Conservation (phyloP, 2,888 invertebrate genomes). For the Agrochola circellaris region DNA sequence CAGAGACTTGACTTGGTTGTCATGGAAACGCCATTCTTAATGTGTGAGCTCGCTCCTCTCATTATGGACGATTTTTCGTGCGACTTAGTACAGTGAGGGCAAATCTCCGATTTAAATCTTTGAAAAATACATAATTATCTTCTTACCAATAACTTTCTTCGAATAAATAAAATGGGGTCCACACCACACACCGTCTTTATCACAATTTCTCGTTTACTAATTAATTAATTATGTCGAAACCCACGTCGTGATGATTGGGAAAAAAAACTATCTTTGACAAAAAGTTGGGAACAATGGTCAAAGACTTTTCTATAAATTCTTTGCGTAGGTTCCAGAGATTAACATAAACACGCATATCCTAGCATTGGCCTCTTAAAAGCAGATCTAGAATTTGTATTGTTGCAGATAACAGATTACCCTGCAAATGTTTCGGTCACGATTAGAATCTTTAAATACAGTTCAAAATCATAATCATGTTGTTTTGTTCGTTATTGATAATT, state of each 20-base stretch:
- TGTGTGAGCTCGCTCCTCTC: too few relatives aligned
- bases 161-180: neutral
- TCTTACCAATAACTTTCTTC: neutral
- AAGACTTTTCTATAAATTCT: too few relatives aligned
- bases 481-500: neutral
- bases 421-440: constrained; percentile 1
- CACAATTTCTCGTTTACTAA: neutral
- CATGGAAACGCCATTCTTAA: too few relatives aligned
- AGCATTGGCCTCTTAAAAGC: too few relatives aligned
- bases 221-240: too few relatives aligned
- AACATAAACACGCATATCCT: neutral
- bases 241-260: neutral
- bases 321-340: neutral
- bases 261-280: neutral
- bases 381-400: too few relatives aligned
- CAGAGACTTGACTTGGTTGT: too few relatives aligned
- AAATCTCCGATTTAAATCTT: too few relatives aligned
- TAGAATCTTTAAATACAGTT: constrained; percentile 14
- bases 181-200: neutral
- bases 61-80: too few relatives aligned
- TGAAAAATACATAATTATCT: neutral
- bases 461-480: neutral
- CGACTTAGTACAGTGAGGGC: too few relatives aligned
- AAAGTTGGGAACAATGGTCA: neutral
- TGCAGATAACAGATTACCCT: neutral